Evolutionary conservation across 2,888 invertebrate genomes (phyloP).

Genomic region (Limenitis camilla): DNA sequence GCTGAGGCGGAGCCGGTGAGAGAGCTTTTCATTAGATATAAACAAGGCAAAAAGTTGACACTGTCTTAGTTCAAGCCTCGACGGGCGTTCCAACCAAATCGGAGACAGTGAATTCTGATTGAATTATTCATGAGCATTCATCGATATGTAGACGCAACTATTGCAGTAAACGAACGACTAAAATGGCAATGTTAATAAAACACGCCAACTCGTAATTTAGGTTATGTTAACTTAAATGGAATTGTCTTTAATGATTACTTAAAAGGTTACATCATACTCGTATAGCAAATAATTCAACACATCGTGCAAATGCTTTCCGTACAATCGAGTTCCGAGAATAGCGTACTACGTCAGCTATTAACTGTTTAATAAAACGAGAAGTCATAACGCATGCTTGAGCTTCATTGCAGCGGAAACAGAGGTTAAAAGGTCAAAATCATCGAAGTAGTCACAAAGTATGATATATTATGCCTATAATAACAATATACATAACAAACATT

Average conservation of each 20-base stretch:
- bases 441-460: slow-evolving; percentile 17
- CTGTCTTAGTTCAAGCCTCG: slow-evolving; percentile 27
- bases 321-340: slow-evolving; percentile 15
- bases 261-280: slow-evolving; percentile 2
- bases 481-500: not conserved
- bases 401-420: slow-evolving; percentile 27
- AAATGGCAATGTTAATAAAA: slow-evolving; percentile 30
- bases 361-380: slow-evolving; percentile 14
- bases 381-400: slow-evolving; percentile 3
- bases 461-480: not conserved
- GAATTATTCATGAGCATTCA: slow-evolving; percentile 56
- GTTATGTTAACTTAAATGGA: slow-evolving; percentile 22
- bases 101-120: slow-evolving; percentile 47
- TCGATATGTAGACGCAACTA: slow-evolving; percentile 25
- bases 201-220: slow-evolving; percentile 26
- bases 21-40: slow-evolving; percentile 58
- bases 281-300: slow-evolving; percentile 41
- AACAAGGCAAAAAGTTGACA: slow-evolving; percentile 51
- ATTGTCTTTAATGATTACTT: slow-evolving; percentile 12
- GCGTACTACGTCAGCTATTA: slow-evolving; percentile 7
- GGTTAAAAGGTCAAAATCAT: slow-evolving; percentile 40
- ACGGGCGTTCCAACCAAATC: slow-evolving; percentile 25
- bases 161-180: slow-evolving; percentile 27
- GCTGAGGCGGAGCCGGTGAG: slow-evolving; percentile 47
- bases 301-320: slow-evolving; percentile 38